phyloP scores from a whole-genome alignment of 2,797 vertebrate genomes.

The Brachyalestes nurse region DNA sequence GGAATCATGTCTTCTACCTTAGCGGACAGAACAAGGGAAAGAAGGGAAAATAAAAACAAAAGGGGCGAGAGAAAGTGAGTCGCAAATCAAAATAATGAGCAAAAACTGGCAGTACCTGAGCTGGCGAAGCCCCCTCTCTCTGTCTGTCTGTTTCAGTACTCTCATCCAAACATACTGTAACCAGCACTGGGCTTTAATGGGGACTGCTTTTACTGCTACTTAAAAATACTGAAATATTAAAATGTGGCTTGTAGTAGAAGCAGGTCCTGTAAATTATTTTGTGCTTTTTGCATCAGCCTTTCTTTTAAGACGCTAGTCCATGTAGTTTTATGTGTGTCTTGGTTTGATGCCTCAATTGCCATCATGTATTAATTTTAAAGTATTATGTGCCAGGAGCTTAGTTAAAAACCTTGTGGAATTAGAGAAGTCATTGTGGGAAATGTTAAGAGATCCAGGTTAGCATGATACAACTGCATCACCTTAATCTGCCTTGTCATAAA shows the following conservation, averaged over 20 bases:
- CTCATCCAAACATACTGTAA: conserved; percentile 22
- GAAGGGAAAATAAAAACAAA: neutral
- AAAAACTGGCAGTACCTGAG: conserved; percentile 60
- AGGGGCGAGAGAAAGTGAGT: conserved; percentile 58
- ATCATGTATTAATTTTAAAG: neutral
- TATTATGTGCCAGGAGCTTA: neutral
- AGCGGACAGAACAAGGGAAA: conserved; percentile 71
- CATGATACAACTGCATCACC: conserved; percentile 33
- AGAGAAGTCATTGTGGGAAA: neutral
- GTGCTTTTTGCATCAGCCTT: neutral
- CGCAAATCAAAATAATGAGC: conserved; percentile 83
- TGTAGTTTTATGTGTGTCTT: neutral
- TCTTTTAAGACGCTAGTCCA: neutral
- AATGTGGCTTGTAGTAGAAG: neutral
- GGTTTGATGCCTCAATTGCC: neutral
- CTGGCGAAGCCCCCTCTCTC: conserved; percentile 18
- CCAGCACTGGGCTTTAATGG: conserved; percentile 34
- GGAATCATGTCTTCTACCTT: conserved; percentile 70
- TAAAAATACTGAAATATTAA: neutral
- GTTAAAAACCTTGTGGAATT: neutral
- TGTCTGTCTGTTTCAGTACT: conserved; percentile 20
- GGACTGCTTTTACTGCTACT: neutral
- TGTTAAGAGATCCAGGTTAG: conserved; percentile 7
- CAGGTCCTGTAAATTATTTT: neutral
- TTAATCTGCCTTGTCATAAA: conserved; percentile 40